Conservation (phyloP, 2,797 vertebrate genomes). For the Micrastur ruficollis region DNA sequence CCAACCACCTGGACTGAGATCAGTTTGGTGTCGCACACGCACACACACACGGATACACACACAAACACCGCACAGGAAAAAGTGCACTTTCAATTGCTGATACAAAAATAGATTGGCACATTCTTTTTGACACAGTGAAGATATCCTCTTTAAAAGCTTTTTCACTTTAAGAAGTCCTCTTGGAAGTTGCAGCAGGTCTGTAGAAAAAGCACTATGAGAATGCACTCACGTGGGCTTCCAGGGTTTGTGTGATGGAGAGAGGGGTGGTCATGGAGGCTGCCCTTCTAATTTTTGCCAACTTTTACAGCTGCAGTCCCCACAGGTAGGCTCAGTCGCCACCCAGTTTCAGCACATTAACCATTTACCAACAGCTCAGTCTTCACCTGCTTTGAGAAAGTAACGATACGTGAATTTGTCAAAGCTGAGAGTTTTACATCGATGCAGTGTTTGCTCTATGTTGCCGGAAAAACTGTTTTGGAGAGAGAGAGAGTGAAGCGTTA, state of each 20-base stretch:
- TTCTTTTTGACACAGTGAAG: slow-evolving; percentile 70
- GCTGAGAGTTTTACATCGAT: not conserved
- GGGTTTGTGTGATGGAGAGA: not conserved
- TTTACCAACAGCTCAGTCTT: not conserved
- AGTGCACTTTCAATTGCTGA: slow-evolving; percentile 73
- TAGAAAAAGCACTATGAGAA: slow-evolving; percentile 41
- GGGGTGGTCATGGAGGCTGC: not conserved
- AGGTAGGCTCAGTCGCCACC: not conserved
- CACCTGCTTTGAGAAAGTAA: slow-evolving; percentile 1
- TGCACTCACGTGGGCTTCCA: not conserved
- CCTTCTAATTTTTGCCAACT: not conserved
- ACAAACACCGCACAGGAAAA: slow-evolving; percentile 46
- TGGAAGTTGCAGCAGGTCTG: slow-evolving; percentile 21
- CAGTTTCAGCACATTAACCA: not conserved
- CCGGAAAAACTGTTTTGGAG: not conserved
- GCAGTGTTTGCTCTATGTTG: not conserved
- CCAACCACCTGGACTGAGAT: slow-evolving; percentile 35
- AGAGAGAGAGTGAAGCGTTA: not conserved
- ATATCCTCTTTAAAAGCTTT: slow-evolving; percentile 45
- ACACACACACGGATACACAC: not conserved
- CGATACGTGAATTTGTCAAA: not conserved
- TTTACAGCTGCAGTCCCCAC: not conserved
- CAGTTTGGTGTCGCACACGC: not conserved
- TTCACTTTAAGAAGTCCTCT: slow-evolving; percentile 24
- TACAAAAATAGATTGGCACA: slow-evolving; percentile 78